phyloP scores from a whole-genome alignment of 2,797 vertebrate genomes.

The Anabacerthia variegaticeps region DNA sequence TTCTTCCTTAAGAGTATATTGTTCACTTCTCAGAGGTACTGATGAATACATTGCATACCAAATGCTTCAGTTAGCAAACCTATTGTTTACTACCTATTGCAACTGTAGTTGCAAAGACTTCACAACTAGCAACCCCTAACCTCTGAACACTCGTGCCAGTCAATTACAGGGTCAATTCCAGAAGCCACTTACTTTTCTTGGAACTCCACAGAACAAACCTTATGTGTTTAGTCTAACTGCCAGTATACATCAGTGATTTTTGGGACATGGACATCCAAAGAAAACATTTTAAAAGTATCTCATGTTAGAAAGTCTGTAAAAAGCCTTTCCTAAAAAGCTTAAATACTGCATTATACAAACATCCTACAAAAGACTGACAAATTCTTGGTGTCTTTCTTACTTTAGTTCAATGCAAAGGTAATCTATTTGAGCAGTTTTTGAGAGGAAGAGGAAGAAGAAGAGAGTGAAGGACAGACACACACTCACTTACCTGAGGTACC shows the following conservation, averaged over 20 bases:
- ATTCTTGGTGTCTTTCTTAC: not conserved
- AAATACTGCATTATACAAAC: not conserved
- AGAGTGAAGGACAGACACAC: not conserved
- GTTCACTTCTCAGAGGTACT: not conserved
- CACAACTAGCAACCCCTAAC: not conserved
- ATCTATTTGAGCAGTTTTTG: not conserved
- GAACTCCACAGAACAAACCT: not conserved
- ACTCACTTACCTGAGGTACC: slow-evolving; percentile 84
- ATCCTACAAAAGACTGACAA: not conserved
- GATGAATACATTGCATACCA: not conserved
- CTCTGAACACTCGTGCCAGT: not conserved
- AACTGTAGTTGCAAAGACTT: not conserved
- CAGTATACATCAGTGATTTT: not conserved
- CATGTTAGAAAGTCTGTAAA: not conserved
- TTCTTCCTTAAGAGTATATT: not conserved
- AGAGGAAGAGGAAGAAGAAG: not conserved
- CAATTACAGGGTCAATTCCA: not conserved
- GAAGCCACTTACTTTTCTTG: not conserved
- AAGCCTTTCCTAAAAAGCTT: not conserved
- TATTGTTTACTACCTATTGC: not conserved
- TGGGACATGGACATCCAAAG: not conserved
- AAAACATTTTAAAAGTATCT: not conserved
- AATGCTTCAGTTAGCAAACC: not conserved
- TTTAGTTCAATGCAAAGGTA: not conserved
- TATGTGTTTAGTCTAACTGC: not conserved